Base-by-base conservation (phyloP, 2,797 vertebrate species). In the Rhinatrema bivittatum region DNA sequence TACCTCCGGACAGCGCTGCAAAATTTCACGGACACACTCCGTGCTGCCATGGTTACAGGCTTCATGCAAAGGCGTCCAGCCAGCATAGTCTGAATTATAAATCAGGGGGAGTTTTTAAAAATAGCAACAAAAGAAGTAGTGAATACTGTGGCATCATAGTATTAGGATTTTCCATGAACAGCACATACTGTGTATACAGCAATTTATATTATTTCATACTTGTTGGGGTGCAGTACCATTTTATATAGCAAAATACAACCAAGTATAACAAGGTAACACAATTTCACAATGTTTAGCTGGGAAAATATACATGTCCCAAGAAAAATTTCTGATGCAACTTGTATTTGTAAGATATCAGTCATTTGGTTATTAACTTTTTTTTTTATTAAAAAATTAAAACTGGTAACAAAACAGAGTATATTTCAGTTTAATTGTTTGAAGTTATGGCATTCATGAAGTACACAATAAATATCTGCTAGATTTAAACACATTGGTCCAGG, bases 61-160 rank as follows among this genome's bases (percentile, higher is more conserved):
- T 84, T 97, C 95, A 62, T 98, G 94, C 64, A 98, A 79, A 49
- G 94, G 92, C 6, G 91, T 95, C 95, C 95, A 98, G 71, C 94
- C 95, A 62, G 84, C 91, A 57, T 94, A 74, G 80, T 98, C 93
- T 98, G 67, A 70, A 75, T 73, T 58, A 75, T 63, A 65, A 80
- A 80, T n/a, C n/a, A n/a, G 78, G 69, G 82, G 72, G 67, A 60
- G 58, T 78, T 82, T 76, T 83, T 81, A 80, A 70, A 72, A 76
- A 69, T 29, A 56, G 60, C 53, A 65, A 45, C 44, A 62, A 41
- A 60, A 77, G 56, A 55, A 60, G 18, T 35, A 62, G 38, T 59
- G 40, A 47, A 56, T 53, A 47, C 18, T 60, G n/a, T n/a, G n/a
- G n/a, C n/a, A n/a, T n/a, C n/a, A n/a, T n/a, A n/a, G n/a, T n/a